Base-by-base conservation (phyloP, 2,888 invertebrate species). In the Pseudococcus viburni region DNA sequence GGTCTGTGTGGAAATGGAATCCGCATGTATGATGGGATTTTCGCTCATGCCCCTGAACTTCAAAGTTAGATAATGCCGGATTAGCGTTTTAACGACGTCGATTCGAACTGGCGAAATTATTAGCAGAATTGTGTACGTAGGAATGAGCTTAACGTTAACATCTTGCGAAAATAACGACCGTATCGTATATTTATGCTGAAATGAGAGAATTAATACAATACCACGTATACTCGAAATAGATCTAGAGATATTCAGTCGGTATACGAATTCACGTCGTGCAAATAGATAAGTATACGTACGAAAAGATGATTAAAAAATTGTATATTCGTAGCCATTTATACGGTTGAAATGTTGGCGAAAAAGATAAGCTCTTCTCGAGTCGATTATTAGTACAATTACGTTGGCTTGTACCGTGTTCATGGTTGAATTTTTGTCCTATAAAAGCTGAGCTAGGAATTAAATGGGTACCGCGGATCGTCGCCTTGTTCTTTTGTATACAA, bases 331-430 rank as follows among this genome's bases (percentile, higher is more conserved):
- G 11, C 17, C 33, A 4, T 73, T 33, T 68, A 33, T 73, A 7
- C 15, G 2, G 73, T 73, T 33, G 73, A 73, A 73, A 73, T 73
- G 73, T 73, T 73, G 6, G 73, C 73, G 33, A 73, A 73, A 73
- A 33, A 73, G 73, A 73, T 73, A 73, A 73, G 73, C 73, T 73
- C 33, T 73, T 73, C 73, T 26, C 73, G 26, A 73, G 73, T 73
- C 73, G 15, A 73, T 73, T 73, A 73, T 73, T 73, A 73, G 17
- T 39, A 73, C 73, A 73, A 73, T 73, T 73, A 33, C 73, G 39
- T 0, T 73, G 33, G 73, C 73, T 73, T 15, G 33, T 73, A 73
- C 26, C 1, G 26, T 33, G 26, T n/a, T n/a, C 26, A 15, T 6
- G 73, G 73, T 73, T 33, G 15, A 73, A 15, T 73, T 73, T 73